A percentile compares a stretch with the other conserved stretches of the same genome.
phyloP scores from a whole-genome alignment of 1,140 invertebrate genomes.

The Macrotrachela quadricornifera region DNA sequence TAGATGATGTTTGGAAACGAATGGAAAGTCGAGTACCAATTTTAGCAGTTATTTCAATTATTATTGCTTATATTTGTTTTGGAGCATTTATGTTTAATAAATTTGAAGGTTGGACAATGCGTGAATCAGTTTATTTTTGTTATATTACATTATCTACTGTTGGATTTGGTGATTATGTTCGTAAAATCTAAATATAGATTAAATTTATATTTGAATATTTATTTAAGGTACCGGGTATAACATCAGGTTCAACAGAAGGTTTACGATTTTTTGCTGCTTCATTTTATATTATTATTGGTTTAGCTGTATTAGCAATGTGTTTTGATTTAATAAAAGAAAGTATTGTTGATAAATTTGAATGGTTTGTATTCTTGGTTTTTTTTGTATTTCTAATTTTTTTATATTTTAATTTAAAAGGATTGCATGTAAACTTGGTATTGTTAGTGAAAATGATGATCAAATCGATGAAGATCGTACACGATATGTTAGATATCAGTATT shows the following conservation, averaged over 20 bases:
- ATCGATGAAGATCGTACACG: no score
- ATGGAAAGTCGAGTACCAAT: conserved; percentile 41
- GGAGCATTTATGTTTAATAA: conserved; percentile 64
- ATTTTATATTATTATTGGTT: conserved; percentile 2
- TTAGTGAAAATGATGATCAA: background rate
- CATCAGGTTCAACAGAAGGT: background rate
- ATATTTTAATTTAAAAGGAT: background rate
- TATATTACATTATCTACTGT: conserved; percentile 58
- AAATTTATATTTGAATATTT: background rate
- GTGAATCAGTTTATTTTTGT: conserved; percentile 82
- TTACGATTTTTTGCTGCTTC: background rate
- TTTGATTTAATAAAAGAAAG: conserved; percentile 7
- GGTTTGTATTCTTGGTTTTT: no score
- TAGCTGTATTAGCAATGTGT: conserved; percentile 8
- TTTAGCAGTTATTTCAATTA: conserved; percentile 61
- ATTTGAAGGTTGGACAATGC: conserved; percentile 61
- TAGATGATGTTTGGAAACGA: conserved; percentile 18
- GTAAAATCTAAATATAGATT: conserved; percentile 39
- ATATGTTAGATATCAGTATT: no score
- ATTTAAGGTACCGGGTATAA: conserved; percentile 9
- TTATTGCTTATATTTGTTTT: conserved; percentile 65
- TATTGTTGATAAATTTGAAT: background rate
- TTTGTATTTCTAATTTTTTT: no score
- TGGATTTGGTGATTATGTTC: conserved; percentile 84
- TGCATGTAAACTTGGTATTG: background rate